phyloP scores from a whole-genome alignment of 2,888 invertebrate genomes.

The Tachina lurida region DNA sequence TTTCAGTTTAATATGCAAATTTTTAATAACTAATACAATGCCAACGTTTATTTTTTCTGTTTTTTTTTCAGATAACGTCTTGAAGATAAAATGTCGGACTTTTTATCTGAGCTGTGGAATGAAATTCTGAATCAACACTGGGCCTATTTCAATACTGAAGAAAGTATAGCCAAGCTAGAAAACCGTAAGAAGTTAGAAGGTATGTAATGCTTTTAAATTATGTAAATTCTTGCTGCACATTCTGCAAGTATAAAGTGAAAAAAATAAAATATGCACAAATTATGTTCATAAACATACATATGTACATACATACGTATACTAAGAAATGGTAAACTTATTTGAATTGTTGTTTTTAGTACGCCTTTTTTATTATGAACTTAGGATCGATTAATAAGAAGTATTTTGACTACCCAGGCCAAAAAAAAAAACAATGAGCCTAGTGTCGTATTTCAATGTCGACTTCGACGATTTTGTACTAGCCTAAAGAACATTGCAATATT shows the following conservation, averaged over 20 bases:
- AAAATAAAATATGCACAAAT: too few species aligned
- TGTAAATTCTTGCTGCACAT: too few species aligned
- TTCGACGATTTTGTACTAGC: too few species aligned
- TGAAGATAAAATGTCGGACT: slow-evolving; percentile 79
- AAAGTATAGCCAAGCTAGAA: slow-evolving; percentile 90
- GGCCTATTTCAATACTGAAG: slow-evolving; percentile 91
- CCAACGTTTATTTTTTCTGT: neutral
- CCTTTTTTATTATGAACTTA: too few species aligned
- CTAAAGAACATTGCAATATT: too few species aligned
- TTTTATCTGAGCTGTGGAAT: slow-evolving; percentile 86
- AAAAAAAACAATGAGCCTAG: too few species aligned
- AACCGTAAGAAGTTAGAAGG: slow-evolving; percentile 91
- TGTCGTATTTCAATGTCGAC: too few species aligned
- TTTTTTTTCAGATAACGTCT: slow-evolving; percentile 24
- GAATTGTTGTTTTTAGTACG: too few species aligned
- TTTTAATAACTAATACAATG: neutral
- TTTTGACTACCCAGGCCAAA: too few species aligned
- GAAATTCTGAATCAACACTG: slow-evolving; percentile 90
- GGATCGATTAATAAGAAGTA: too few species aligned
- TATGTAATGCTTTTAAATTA: slow-evolving; percentile 77
- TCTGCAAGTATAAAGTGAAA: too few species aligned
- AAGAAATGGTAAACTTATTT: neutral
- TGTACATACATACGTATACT: neutral
- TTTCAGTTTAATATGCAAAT: neutral
- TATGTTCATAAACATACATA: neutral